Evolutionary conservation across 1,140 invertebrate species (phyloP).

Genomic region (Pseudomyrmex concolor): DNA sequence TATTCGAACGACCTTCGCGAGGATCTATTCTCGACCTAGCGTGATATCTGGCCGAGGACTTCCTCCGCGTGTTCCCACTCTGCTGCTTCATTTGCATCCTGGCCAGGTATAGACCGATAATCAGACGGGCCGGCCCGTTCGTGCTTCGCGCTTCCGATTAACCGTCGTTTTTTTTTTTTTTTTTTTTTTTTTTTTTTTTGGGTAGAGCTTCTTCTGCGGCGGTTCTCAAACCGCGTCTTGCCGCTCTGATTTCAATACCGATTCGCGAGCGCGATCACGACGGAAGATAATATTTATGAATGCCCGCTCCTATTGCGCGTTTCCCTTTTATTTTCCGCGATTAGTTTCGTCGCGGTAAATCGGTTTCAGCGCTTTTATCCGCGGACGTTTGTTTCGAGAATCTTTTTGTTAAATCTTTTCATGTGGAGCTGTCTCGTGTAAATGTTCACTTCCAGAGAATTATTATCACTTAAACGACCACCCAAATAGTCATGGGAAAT

Average conservation of each 20-base stretch:
- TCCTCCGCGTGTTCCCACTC: constrained; percentile 20
- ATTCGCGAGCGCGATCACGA: neutral
- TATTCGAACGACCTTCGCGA: constrained; percentile 66
- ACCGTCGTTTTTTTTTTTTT: constrained; percentile 48
- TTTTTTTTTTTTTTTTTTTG: constrained; percentile 52
- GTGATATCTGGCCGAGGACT: constrained; percentile 62
- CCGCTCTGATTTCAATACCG: constrained; percentile 30
- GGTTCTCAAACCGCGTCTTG: constrained; percentile 20
- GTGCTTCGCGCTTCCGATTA: constrained; percentile 59
- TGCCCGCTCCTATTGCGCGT: neutral
- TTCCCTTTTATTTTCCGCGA: neutral
- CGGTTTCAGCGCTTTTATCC: neutral
- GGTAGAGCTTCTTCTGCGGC: neutral
- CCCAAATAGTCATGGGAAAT: neutral
- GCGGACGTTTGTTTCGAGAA: too few species aligned
- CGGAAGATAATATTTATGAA: constrained; percentile 4
- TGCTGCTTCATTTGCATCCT: constrained; percentile 62
- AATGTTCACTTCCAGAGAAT: neutral
- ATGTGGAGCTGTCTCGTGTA: too few species aligned
- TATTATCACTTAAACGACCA: constrained; percentile 3
- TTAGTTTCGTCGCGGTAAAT: neutral
- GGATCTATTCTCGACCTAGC: constrained; percentile 67
- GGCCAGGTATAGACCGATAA: constrained; percentile 63
- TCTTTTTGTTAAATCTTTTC: too few species aligned
- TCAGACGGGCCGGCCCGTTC: constrained; percentile 57